Conservation (phyloP, 2,797 vertebrate species). For the Acanthurus leucopareius region DNA sequence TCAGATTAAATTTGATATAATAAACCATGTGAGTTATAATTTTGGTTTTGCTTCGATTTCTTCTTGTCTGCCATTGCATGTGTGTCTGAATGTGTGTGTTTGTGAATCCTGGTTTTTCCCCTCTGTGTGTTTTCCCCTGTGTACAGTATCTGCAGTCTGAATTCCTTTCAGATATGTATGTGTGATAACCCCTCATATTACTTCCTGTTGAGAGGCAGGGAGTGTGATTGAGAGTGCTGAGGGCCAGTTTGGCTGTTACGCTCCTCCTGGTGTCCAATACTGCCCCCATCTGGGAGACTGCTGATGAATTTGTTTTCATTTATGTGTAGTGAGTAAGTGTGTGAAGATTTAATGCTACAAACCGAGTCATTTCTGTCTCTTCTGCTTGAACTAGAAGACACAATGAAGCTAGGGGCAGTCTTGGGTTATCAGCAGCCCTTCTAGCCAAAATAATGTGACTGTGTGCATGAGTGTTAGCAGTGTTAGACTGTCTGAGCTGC, state of each 20-base stretch:
- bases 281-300: constrained; percentile 65
- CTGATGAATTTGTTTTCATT: constrained; percentile 2
- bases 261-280: constrained; percentile 42
- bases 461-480: neutral
- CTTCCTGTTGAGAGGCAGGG: constrained; percentile 71
- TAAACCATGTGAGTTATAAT: neutral
- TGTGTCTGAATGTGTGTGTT: constrained; percentile 11
- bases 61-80: neutral
- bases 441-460: constrained; percentile 29
- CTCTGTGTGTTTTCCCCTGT: constrained; percentile 18
- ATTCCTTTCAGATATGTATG: constrained; percentile 74
- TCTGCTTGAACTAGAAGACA: constrained; percentile 42
- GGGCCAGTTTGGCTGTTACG: neutral
- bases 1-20: constrained; percentile 6
- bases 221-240: constrained; percentile 37
- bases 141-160: constrained; percentile 62
- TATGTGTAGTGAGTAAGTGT: neutral
- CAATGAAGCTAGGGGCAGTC: neutral
- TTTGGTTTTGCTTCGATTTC: constrained; percentile 1
- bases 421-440: neutral
- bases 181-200: constrained; percentile 72
- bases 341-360: neutral
- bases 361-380: constrained; percentile 47
- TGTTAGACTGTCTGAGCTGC: neutral
- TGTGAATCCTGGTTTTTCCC: constrained; percentile 4